Conservation (phyloP, 1,140 invertebrate genomes). For the Chlorops oryzae region DNA sequence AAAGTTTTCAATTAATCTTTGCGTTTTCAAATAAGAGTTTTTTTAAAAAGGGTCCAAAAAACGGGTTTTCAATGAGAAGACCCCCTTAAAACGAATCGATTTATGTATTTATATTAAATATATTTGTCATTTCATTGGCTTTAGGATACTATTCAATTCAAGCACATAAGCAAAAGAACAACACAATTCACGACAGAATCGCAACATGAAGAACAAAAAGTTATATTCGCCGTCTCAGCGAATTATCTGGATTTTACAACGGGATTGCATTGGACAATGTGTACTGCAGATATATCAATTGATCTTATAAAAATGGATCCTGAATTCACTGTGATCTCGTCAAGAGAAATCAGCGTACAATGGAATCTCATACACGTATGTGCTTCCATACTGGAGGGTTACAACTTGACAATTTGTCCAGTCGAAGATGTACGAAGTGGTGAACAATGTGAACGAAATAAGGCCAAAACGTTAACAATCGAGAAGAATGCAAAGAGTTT, state of each 20-base stretch:
- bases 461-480: background rate
- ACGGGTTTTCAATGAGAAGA: no score
- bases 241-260: slow-evolving; percentile 31
- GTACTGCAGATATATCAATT: slow-evolving; percentile 29
- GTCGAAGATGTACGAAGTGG: slow-evolving; percentile 1
- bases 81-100: background rate
- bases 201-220: slow-evolving; percentile 12
- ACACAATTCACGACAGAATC: slow-evolving; percentile 22
- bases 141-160: slow-evolving; percentile 28
- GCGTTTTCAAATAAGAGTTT: no score
- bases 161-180: slow-evolving; percentile 17
- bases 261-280: slow-evolving; percentile 37
- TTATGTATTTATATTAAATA: background rate
- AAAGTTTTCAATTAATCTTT: no score
- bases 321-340: slow-evolving; percentile 20
- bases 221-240: slow-evolving; percentile 39
- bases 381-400: slow-evolving; percentile 30
- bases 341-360: slow-evolving; percentile 24
- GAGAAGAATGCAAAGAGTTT: slow-evolving; percentile 9
- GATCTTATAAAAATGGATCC: slow-evolving; percentile 40
- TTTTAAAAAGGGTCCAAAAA: no score
- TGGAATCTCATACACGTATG: slow-evolving; percentile 35
- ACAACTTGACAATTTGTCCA: slow-evolving; percentile 36
- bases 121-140: background rate
- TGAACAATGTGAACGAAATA: background rate